Evolutionary conservation across 2,797 vertebrate genomes (phyloP).

Genomic region (Oreonectes daqikongensis): DNA sequence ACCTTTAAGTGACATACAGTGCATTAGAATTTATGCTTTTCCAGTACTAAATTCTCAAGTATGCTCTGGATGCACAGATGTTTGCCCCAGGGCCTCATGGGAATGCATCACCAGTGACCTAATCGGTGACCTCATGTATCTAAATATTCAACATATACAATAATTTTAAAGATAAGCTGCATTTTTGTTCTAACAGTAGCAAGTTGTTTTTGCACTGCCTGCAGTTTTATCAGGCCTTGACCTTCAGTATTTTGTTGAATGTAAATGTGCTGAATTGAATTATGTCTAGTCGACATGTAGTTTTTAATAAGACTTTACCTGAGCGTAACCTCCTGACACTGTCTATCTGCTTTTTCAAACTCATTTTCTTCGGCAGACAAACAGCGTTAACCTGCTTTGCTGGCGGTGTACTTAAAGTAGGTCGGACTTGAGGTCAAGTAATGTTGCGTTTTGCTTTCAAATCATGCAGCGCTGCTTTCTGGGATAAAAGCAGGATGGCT

Average conservation of each 20-base stretch:
- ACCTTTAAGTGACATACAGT: no score
- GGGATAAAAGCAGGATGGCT: not conserved
- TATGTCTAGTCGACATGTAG: not conserved
- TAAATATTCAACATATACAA: not conserved
- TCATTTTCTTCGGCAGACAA: constrained; percentile 11
- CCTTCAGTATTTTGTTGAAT: not conserved
- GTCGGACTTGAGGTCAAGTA: constrained; percentile 48
- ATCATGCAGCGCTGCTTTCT: constrained; percentile 4
- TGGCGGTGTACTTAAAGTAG: constrained; percentile 37
- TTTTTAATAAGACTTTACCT: constrained; percentile 9
- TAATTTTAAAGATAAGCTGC: not conserved
- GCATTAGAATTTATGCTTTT: no score
- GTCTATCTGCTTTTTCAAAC: constrained; percentile 14
- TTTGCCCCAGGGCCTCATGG: no score
- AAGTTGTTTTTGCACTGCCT: not conserved
- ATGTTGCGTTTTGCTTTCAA: constrained; percentile 35
- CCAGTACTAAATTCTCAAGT: no score
- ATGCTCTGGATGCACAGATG: no score
- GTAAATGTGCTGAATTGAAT: not conserved
- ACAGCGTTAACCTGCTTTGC: constrained; percentile 35
- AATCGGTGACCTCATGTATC: no score
- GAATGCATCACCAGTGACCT: no score
- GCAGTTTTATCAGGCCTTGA: not conserved
- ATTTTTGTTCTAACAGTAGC: not conserved
- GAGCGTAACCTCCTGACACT: not conserved